Evolutionary conservation across 2,888 invertebrate species (phyloP).

Genomic region (Baccha elongata): DNA sequence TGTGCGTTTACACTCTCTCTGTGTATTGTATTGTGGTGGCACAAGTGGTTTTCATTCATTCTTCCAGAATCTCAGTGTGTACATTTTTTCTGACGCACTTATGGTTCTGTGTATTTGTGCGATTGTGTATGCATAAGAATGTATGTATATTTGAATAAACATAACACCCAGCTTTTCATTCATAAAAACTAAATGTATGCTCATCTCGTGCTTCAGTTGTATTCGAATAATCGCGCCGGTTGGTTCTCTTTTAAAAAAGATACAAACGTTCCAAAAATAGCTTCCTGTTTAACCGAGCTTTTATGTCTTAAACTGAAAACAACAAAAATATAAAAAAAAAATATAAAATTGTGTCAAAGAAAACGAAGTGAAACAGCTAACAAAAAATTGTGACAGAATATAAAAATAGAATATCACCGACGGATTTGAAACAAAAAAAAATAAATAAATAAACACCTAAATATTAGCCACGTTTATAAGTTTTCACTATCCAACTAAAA

Average conservation of each 20-base stretch:
- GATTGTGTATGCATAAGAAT: constrained; percentile 57
- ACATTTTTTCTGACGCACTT: constrained; percentile 47
- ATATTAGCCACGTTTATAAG: constrained; percentile 24
- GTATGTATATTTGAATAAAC: constrained; percentile 55
- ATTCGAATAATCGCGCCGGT: constrained; percentile 83
- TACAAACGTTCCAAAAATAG: constrained; percentile 40
- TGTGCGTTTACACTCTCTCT: constrained; percentile 18
- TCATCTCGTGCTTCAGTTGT: constrained; percentile 83
- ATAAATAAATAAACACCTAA: constrained; percentile 23
- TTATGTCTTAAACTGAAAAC: constrained; percentile 20
- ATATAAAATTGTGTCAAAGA: constrained; percentile 19
- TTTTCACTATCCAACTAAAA: constrained; percentile 3
- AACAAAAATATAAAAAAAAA: constrained; percentile 22
- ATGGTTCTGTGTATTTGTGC: constrained; percentile 30
- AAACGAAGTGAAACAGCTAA: constrained; percentile 13
- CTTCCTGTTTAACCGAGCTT: constrained; percentile 47
- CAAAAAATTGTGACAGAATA: constrained; percentile 49
- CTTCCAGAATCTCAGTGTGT: constrained; percentile 25
- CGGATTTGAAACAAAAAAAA: constrained; percentile 16
- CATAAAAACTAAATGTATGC: constrained; percentile 83
- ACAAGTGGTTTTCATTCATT: constrained; percentile 72
- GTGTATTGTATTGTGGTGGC: neutral
- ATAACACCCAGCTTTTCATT: constrained; percentile 80
- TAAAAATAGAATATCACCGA: constrained; percentile 61
- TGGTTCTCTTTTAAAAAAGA: constrained; percentile 75